Percentiles rank a stretch among this genome's conserved stretches.
These are phyloP conservation scores for Asteroscopus sphinx DNA, from an alignment of 2,888 invertebrate species.

Conservation along the genomic window DNA sequence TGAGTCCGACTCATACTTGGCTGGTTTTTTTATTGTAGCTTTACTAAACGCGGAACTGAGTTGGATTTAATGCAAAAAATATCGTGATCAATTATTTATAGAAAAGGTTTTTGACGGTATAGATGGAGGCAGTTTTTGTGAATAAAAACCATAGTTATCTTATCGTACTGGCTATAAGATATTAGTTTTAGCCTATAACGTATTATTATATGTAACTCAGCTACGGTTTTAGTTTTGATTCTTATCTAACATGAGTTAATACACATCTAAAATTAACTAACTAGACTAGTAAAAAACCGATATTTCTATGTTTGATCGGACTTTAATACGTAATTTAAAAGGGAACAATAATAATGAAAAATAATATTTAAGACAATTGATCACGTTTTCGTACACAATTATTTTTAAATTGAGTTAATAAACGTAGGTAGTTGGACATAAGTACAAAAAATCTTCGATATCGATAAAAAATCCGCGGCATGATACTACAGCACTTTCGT, in stretches of 20 bases:
- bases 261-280: conserved; percentile 27
- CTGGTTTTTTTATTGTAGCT: conserved; percentile 54
- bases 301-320: not conserved
- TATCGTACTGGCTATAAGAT: conserved; percentile 47
- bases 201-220: conserved; percentile 45
- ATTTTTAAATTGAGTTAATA: no score
- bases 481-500: conserved; percentile 76
- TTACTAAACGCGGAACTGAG: conserved; percentile 69
- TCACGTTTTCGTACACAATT: no score
- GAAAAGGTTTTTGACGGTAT: conserved; percentile 58
- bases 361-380: no score
- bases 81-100: conserved; percentile 73
- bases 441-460: conserved; percentile 29
- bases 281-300: conserved; percentile 26
- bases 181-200: conserved; percentile 42
- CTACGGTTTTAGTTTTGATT: conserved; percentile 37
- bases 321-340: conserved; percentile 7
- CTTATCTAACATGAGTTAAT: conserved; percentile 32
- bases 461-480: conserved; percentile 50
- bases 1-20: no score
- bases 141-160: conserved; percentile 50
- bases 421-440: no score
- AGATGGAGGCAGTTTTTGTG: conserved; percentile 49
- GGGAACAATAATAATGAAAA: not conserved
- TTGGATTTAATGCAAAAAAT: conserved; percentile 65